phyloP scores from a whole-genome alignment of 2,797 vertebrate genomes.

The Rhynchonycteris naso region DNA sequence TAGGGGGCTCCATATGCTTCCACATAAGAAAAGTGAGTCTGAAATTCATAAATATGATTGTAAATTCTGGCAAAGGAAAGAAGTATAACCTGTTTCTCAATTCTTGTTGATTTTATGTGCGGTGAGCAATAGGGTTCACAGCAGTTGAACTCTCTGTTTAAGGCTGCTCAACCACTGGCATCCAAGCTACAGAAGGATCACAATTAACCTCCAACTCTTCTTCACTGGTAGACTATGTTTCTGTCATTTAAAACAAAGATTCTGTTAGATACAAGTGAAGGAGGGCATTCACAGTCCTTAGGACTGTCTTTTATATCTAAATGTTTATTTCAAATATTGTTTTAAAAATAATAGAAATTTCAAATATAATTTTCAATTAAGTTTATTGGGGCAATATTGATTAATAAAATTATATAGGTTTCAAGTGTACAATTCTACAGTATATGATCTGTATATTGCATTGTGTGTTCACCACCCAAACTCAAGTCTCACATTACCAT shows the following conservation, averaged over 20 bases:
- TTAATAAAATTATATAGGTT: neutral
- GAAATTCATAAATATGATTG: neutral
- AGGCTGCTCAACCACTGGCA: neutral
- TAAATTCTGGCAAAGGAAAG: neutral
- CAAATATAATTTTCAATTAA: neutral
- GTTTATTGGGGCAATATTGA: neutral
- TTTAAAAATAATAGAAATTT: neutral
- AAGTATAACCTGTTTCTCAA: neutral
- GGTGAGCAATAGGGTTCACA: neutral
- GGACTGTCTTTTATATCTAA: constrained; percentile 36
- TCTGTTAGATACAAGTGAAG: constrained; percentile 55
- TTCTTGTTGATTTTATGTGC: neutral
- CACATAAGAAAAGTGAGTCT: neutral
- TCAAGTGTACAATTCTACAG: neutral
- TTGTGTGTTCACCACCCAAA: neutral
- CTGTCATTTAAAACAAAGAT: constrained; percentile 68
- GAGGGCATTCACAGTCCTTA: constrained; percentile 54
- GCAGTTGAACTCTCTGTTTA: constrained; percentile 21
- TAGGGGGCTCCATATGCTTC: neutral
- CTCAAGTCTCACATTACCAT: neutral
- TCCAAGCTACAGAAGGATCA: neutral
- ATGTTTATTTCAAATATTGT: neutral
- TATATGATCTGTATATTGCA: neutral
- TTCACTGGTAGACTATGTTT: constrained; percentile 53
- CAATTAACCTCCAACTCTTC: constrained; percentile 47